Evolutionary conservation across 2,797 vertebrate genomes (phyloP), one percentile per base, ranked within the genome.

Genomic region (Gymnopithys bicolor): DNA sequence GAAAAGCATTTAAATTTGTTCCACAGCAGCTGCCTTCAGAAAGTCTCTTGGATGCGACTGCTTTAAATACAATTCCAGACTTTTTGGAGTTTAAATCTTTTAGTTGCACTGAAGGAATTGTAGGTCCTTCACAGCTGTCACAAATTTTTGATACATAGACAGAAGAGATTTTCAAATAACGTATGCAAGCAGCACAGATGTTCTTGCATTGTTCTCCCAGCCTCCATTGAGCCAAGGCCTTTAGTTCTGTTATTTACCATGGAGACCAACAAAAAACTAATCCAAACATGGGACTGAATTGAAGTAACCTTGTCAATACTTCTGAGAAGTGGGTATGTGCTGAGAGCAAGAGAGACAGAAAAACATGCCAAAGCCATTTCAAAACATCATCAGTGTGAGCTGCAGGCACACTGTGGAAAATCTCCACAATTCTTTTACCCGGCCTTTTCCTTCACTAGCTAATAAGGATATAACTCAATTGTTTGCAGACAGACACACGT

Each of bases 221-320:
- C 75, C 91, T 89, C 81, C 63, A 85, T 75, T 75, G 12, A 3
- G 80, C 86, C 82, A 82, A 92, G 62, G 53, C 49, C 75, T n/a
- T 84, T 35, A 69, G 73, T 63, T 90, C 89, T 89, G 82, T 86
- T 86, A 88, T 89, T 96, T 96, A 86, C 95, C 95, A 95, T 89
- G 88, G 92, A 97, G 96, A 95, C 87, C 51, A 95, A 79, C 6
- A 69, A 67, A 96, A 95, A 96, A 90, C 45, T 58, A 93, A 93
- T 94, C 84, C 87, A 95, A 94, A 87, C 71, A 88, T 63, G 62
- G 45, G 91, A 77, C 87, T 77, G 92, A 96, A 85, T 87, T 84
- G 76, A 84, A 96, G 70, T 68, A 93, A 94, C 93, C 89, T 90
- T 91, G 87, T 96, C 95, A 94, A 70, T 94, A 95, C 52, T 89